phyloP scores from a whole-genome alignment of 2,888 invertebrate species.

The Onchidella celtica region DNA sequence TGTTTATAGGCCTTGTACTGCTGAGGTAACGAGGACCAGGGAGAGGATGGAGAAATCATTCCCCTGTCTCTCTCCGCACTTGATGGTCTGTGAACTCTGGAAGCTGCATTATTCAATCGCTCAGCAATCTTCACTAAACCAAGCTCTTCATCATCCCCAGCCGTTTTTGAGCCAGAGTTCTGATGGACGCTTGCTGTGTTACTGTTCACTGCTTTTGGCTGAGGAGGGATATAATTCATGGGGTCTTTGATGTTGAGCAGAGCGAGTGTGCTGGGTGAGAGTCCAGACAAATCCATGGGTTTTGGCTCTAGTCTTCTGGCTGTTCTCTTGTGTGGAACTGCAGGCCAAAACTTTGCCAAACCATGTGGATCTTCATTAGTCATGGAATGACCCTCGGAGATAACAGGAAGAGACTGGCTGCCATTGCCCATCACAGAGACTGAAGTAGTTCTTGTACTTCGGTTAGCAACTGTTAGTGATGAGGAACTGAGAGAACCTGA shows the following conservation, averaged over 20 bases:
- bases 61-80: background rate
- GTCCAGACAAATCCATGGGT: conserved; percentile 56
- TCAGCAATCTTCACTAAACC: conserved; percentile 69
- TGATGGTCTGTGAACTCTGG: background rate
- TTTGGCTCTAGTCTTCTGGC: conserved; percentile 9
- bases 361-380: conserved; percentile 20
- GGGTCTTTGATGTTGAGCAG: conserved; percentile 68
- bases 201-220: conserved; percentile 51
- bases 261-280: conserved; percentile 71
- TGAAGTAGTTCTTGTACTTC: background rate
- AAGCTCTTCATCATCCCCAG: conserved; percentile 53
- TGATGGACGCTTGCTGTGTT: too few species aligned
- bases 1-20: background rate
- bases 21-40: background rate
- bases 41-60: conserved; percentile 7
- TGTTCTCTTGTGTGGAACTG: background rate
- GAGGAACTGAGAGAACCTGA: background rate
- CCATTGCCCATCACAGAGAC: background rate
- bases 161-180: background rate
- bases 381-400: background rate
- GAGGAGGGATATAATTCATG: conserved; percentile 54
- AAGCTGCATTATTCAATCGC: conserved; percentile 73
- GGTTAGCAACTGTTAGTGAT: background rate
- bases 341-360: conserved; percentile 6
- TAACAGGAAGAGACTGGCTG: background rate